Base-by-base conservation (phyloP, 2,888 invertebrate species). In the Arctia plantaginis region DNA sequence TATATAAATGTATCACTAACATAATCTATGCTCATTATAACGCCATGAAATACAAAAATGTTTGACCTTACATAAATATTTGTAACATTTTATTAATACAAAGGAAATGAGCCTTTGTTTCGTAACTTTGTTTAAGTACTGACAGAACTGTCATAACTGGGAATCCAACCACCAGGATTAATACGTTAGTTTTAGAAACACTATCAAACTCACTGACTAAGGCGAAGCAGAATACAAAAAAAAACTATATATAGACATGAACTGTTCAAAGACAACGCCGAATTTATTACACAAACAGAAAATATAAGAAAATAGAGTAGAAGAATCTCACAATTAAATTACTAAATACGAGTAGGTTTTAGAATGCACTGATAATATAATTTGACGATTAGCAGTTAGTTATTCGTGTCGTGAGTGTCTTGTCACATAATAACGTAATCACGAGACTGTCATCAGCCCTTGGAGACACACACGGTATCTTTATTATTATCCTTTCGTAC, bases 21-120 rank as follows among this genome's bases (percentile, higher is more conserved):
- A 55, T 55, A 55, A 55, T n/a, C 35, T 62, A 8, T 23, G 33
- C 7, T 68, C 35, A 20, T 47, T 77, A 66, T 51, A 39, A n/a
- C 47, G 27, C 55, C 47, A 41, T 47, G 51, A 64, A 77, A 73
- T 64, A 71, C 33, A 55, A n/a, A 55, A 55, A n/a, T 10, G 18
- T 69, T 41, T 70, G 72, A 74, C 72, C 72, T 74, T 62, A 41
- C 30, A 62, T 39, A 59, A 65, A 33, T 35, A 64, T 64, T 55
- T 20, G 20, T 67, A 70, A n/a, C 51, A 41, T 64, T 71, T 71
- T 71, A 55, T 69, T 27, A 73, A 70, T 23, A 10, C 30, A 64
- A 72, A 27, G 44, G 59, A 69, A 66, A 69, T 73, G 18, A n/a
- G 13, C 15, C 20, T 55, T 73, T 71, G 55, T 69, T 47, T 67